Evolutionary conservation across 1,140 invertebrate genomes (phyloP), one percentile per base, ranked within the genome.

Genomic region (Platyura marginata): DNA sequence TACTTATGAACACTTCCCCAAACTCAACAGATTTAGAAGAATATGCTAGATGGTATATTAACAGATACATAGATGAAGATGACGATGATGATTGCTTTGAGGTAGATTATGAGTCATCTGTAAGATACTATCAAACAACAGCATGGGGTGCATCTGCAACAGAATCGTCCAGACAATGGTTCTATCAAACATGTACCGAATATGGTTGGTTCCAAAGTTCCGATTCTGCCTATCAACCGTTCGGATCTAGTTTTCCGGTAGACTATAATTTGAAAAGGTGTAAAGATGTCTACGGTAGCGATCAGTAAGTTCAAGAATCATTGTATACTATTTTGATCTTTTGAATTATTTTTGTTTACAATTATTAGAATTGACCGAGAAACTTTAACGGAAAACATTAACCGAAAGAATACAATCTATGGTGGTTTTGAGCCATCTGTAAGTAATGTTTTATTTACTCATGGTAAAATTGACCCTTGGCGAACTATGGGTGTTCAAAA

Each of bases 281-380:
- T 13, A 13, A 29, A 29, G 25, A 29, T 29, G 25, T 29, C 6
- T 29, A n/a, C 3, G 29, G 46, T 45, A n/a, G n/a, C n/a, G 34
- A 40, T 48, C 44, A 20, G 49, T 74, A 75, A 29, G 25, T 29
- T 29, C n/a, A n/a, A n/a, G n/a, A n/a, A n/a, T n/a, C n/a, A n/a
- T n/a, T n/a, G n/a, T n/a, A n/a, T n/a, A n/a, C n/a, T n/a, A n/a
- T n/a, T n/a, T n/a, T n/a, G n/a, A n/a, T n/a, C n/a, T n/a, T n/a
- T n/a, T n/a, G n/a, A n/a, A n/a, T n/a, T n/a, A n/a, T n/a, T n/a
- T n/a, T n/a, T n/a, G n/a, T n/a, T n/a, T n/a, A n/a, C n/a, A n/a
- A n/a, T n/a, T n/a, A 29, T 29, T 13, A 29, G 25, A 8, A 8
- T 29, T 29, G 13, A 29, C 25, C 25, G 13, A 29, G 13, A 6